phyloP scores from a whole-genome alignment of 2,888 invertebrate genomes.

The Plemyria rubiginata region DNA sequence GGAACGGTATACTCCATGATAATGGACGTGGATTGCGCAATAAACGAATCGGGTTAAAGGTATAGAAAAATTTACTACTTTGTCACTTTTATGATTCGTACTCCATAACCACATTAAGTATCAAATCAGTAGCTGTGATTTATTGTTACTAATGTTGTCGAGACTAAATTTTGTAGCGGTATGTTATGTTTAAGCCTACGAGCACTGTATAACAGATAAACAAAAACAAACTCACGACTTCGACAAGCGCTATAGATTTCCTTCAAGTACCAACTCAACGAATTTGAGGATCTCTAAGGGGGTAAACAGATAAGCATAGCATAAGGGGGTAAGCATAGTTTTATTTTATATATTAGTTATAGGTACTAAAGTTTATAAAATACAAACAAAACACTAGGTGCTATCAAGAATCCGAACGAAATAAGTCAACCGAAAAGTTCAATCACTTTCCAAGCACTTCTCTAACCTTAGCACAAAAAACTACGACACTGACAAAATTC shows the following conservation, averaged over 20 bases:
- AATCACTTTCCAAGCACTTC: slow-evolving; percentile 58
- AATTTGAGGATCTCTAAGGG: no score
- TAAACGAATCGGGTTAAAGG: slow-evolving; percentile 36
- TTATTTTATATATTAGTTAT: no score
- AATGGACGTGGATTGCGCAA: slow-evolving; percentile 40
- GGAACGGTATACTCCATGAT: slow-evolving; percentile 35
- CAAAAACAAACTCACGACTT: no score
- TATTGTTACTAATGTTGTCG: slow-evolving; percentile 3
- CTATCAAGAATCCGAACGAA: slow-evolving; percentile 28
- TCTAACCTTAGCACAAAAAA: slow-evolving; percentile 65
- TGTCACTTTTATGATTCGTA: slow-evolving; percentile 28
- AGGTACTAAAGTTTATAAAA: background rate
- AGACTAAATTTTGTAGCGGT: background rate
- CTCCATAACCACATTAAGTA: slow-evolving; percentile 10
- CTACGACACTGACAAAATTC: slow-evolving; percentile 53
- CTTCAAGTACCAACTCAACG: no score
- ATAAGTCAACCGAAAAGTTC: slow-evolving; percentile 71
- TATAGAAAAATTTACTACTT: slow-evolving; percentile 31
- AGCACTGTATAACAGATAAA: no score
- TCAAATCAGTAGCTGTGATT: slow-evolving; percentile 5
- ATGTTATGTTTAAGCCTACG: no score
- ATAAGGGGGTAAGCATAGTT: no score
- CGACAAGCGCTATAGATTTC: no score
- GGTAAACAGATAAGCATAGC: no score
- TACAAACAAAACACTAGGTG: background rate